Base-by-base conservation (phyloP, 2,113 vertebrate species). In the Hippocampus guttulatus region DNA sequence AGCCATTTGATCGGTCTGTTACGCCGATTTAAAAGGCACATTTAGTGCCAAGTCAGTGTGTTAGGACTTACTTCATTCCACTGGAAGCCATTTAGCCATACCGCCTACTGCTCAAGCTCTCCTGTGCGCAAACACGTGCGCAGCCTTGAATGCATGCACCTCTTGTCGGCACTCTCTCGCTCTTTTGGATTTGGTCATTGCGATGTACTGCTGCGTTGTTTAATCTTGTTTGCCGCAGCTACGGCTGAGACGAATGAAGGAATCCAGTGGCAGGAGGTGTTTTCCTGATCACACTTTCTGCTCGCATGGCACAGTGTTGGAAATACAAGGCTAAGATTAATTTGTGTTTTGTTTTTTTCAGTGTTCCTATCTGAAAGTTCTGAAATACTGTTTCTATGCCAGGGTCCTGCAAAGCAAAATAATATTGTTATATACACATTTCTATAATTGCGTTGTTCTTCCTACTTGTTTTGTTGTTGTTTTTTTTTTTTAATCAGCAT, bases 121-220 rank as follows among this genome's bases (percentile, higher is more conserved):
- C 67, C 47, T n/a, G 61, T 12, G 60, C 38, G 45, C 61, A 25
- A 49, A 64, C 67, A 64, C 52, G 49, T 43, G 60, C 64, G 41
- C 30, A 68, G 58, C 75, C 58, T 73, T 49, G 69, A 68, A 16
- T 43, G 43, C 54, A 52, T 62, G 25, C 64, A n/a, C 68, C 74
- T 77, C 38, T 54, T 74, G 68, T 77, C 69, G 74, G 63, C 78
- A 61, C 58, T 45, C 49, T 47, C 18, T 11, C 30, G 49, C 41
- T 30, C 49, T 69, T 65, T 84, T 73, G 81, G 66, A 81, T 82
- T 82, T 81, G 74, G 43, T 73, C 69, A 60, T 69, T 73, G 70
- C 60, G 18, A 79, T 62, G 64, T 45, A 77, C 75, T 72, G 76
- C 60, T n/a, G 43, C 68, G 6, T 14, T 45, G 79, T 76, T 62